Conservation (phyloP, 92 coral and sea anemone species). For the Chrysogorgia sp. region DNA sequence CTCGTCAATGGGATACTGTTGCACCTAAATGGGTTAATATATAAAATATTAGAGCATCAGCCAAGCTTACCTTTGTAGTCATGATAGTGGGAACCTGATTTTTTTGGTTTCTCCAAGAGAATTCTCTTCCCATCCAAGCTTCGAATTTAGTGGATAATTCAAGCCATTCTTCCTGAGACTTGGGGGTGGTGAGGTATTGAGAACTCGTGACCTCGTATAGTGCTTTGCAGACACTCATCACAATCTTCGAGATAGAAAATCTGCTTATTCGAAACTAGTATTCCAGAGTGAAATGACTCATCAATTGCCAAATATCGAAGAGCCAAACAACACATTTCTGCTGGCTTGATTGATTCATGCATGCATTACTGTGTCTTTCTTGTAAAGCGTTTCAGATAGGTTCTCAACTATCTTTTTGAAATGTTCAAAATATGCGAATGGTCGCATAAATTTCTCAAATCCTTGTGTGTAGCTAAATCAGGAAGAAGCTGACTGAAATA, state of each 20-base stretch:
- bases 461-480: constrained; percentile 25
- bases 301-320: constrained; percentile 35
- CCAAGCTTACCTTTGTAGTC: constrained; percentile 48
- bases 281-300: constrained; percentile 46
- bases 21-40: too few species aligned
- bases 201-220: background rate
- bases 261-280: constrained; percentile 45
- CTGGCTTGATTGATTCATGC: constrained; percentile 41
- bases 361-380: constrained; percentile 54
- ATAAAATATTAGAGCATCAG: too few species aligned
- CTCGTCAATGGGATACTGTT: too few species aligned
- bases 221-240: constrained; percentile 16
- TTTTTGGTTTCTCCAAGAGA: constrained; percentile 3
- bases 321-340: constrained; percentile 39
- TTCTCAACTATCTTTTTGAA: constrained; percentile 6
- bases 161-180: constrained; percentile 14
- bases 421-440: constrained; percentile 22
- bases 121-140: constrained; percentile 25
- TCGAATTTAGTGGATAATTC: constrained; percentile 3
- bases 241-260: constrained; percentile 40
- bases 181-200: constrained; percentile 11
- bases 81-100: constrained; percentile 40
- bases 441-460: constrained; percentile 33
- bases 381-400: constrained; percentile 18
- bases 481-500: constrained; percentile 47